These are phyloP conservation scores for Tribolium madens DNA, from an alignment of 1,140 invertebrate genomes.

Conservation along the genomic window DNA sequence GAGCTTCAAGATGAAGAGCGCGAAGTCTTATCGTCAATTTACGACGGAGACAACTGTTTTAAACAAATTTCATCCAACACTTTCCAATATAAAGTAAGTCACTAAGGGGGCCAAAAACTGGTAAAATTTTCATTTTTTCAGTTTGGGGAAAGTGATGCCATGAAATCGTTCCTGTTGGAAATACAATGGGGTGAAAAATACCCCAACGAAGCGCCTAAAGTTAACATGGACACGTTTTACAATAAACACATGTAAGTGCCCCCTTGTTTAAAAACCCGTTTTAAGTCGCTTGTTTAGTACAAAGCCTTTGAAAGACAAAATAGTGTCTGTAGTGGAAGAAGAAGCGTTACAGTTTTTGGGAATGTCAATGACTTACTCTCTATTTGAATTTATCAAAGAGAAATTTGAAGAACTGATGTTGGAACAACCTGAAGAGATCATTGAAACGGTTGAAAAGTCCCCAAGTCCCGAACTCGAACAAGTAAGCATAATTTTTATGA, in stretches of 20 bases:
- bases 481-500: background rate
- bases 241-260: conserved; percentile 91
- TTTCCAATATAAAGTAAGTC: conserved; percentile 94
- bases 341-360: conserved; percentile 87
- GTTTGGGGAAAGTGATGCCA: conserved; percentile 86
- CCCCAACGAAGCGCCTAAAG: conserved; percentile 82
- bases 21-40: conserved; percentile 93
- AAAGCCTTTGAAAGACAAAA: conserved; percentile 78
- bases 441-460: conserved; percentile 64
- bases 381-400: conserved; percentile 94
- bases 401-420: conserved; percentile 56
- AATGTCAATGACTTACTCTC: conserved; percentile 92
- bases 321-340: conserved; percentile 73
- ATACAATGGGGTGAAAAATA: conserved; percentile 88
- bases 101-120: conserved; percentile 48
- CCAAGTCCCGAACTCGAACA: conserved; percentile 57
- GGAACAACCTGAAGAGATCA: conserved; percentile 66
- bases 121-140: conserved; percentile 66
- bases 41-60: conserved; percentile 91
- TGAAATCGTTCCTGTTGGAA: conserved; percentile 89
- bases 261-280: background rate
- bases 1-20: conserved; percentile 88
- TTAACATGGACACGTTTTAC: conserved; percentile 94
- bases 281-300: conserved; percentile 68
- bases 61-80: conserved; percentile 81